phyloP scores from a whole-genome alignment of 2,797 vertebrate species.

The Bovichtus diacanthus region DNA sequence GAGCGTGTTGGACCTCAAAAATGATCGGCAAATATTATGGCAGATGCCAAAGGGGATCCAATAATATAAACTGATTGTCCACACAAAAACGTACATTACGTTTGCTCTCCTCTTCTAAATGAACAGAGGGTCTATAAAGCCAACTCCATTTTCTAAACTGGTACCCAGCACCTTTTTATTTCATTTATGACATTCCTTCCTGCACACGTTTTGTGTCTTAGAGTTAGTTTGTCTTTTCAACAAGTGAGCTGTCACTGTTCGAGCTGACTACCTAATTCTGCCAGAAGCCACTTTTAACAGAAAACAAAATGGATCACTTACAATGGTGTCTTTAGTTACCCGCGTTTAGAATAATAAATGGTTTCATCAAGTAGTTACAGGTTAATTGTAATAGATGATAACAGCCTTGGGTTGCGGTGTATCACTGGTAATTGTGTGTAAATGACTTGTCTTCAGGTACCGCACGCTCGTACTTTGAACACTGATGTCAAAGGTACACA shows the following conservation, averaged over 20 bases:
- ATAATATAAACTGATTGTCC: background rate
- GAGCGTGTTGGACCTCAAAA: conserved; percentile 10
- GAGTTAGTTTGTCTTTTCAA: background rate
- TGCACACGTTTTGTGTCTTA: background rate
- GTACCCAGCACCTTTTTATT: background rate
- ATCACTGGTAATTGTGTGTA: too few species aligned
- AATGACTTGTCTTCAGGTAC: background rate
- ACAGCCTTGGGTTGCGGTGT: background rate
- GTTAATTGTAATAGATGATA: background rate
- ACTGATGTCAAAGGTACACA: background rate
- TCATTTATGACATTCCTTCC: background rate
- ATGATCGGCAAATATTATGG: conserved; percentile 8
- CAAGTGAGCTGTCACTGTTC: background rate
- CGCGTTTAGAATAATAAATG: background rate
- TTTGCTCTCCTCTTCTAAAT: background rate
- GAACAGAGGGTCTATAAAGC: background rate
- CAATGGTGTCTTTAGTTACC: background rate
- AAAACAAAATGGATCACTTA: background rate
- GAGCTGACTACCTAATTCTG: background rate
- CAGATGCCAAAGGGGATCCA: conserved; percentile 6
- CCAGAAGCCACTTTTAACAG: background rate
- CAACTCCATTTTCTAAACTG: background rate
- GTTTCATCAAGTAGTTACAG: background rate
- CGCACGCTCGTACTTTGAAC: background rate
- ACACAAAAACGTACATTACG: background rate